Evolutionary conservation across 2,888 invertebrate species (phyloP).

Genomic region (Andrena praecox): DNA sequence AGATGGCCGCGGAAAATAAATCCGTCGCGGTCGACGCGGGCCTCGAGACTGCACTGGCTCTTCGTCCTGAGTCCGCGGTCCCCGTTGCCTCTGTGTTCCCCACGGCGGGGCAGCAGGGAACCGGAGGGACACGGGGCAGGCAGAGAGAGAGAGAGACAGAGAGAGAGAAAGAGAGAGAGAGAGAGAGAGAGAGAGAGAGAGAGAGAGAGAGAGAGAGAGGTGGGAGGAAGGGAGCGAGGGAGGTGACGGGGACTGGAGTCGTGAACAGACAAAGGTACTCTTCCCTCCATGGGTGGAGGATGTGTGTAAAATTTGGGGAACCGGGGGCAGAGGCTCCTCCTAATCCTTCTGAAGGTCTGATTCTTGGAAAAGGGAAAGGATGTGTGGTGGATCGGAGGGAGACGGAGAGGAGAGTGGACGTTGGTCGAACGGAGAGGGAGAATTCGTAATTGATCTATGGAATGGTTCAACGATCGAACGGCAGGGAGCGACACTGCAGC

Average conservation of each 20-base stretch:
- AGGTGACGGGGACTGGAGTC: not conserved
- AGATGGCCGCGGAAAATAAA: slow-evolving; percentile 48
- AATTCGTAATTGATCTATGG: slow-evolving; percentile 25
- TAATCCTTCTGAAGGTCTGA: not conserved
- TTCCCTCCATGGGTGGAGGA: not conserved
- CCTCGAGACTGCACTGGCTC: slow-evolving; percentile 78
- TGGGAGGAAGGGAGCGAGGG: too few relatives aligned
- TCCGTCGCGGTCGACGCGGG: slow-evolving; percentile 79
- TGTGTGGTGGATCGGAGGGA: not conserved
- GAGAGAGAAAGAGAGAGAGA: not conserved
- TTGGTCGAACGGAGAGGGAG: slow-evolving; percentile 23
- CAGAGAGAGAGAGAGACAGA: slow-evolving; percentile 4
- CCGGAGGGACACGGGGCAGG: slow-evolving; percentile 24
- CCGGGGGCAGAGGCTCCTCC: not conserved
- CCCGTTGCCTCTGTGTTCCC: slow-evolving; percentile 34
- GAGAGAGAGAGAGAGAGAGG: not conserved
- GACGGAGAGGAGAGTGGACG: not conserved
- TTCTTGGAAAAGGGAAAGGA: not conserved
- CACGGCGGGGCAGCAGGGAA: slow-evolving; percentile 41
- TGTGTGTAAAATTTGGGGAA: slow-evolving; percentile 2
- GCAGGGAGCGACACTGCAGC: slow-evolving; percentile 38
- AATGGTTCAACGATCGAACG: slow-evolving; percentile 37
- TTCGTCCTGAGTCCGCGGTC: slow-evolving; percentile 31
- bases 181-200: slow-evolving; percentile 2
- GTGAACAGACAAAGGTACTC: not conserved